Percentiles rank a stretch among this genome's conserved stretches.
These are phyloP conservation scores for Aeoliscus strigatus DNA, from an alignment of 2,797 vertebrate genomes.

Conservation along the genomic window DNA sequence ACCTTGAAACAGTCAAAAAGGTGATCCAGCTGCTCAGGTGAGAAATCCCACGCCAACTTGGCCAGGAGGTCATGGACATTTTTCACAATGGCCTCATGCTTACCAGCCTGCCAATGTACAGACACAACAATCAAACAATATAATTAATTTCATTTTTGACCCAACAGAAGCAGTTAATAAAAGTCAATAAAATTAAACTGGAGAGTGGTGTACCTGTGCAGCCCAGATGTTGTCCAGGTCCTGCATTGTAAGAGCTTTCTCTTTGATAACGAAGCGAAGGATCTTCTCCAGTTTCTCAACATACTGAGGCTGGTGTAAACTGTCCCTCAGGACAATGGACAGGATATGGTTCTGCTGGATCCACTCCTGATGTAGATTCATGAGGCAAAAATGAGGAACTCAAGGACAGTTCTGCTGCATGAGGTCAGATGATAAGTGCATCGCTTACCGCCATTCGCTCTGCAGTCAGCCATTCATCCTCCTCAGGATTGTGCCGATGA, in stretches of 20 bases:
- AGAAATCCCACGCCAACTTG: conserved; percentile 99
- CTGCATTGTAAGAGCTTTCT: conserved; percentile 97
- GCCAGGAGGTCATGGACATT: conserved; percentile 98
- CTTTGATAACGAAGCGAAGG: conserved; percentile 98
- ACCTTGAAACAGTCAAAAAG: conserved; percentile 99
- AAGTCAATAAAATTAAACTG: too few relatives aligned
- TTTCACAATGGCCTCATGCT: conserved; percentile 99
- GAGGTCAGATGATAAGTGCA: too few relatives aligned
- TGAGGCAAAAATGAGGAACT: too few relatives aligned
- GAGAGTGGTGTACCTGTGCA: conserved; percentile 87
- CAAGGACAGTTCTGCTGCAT: too few relatives aligned
- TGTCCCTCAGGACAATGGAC: conserved; percentile 96
- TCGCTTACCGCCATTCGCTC: conserved; percentile 96
- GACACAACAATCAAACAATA: neutral
- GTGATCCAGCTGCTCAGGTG: conserved; percentile 98
- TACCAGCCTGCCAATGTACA: conserved; percentile 83
- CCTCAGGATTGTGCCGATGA: conserved; percentile 96
- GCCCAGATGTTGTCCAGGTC: conserved; percentile 99
- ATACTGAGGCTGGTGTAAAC: conserved; percentile 98
- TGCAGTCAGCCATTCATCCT: conserved; percentile 98
- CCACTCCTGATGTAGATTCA: conserved; percentile 88
- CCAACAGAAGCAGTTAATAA: too few relatives aligned
- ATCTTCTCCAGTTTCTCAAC: conserved; percentile 99
- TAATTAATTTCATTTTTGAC: neutral
- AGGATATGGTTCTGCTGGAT: conserved; percentile 99